These are phyloP conservation scores for Crocuta crocuta DNA, from an alignment of 2,113 vertebrate species.

Conservation along the genomic window DNA sequence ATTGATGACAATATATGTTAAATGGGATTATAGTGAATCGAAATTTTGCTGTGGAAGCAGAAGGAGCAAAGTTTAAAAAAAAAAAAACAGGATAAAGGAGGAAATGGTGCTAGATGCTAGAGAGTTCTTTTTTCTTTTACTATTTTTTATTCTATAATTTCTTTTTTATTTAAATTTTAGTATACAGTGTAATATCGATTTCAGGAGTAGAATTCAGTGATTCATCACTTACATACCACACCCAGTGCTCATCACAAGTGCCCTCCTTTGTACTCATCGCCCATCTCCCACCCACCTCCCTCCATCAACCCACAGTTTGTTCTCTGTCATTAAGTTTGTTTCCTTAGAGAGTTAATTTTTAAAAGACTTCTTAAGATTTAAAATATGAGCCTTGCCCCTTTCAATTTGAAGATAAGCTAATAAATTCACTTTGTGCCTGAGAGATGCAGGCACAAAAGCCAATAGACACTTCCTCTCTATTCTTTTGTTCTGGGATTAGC, in stretches of 20 bases:
- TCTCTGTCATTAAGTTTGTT: no score
- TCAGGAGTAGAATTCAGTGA: no score
- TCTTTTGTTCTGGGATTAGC: slow-evolving; percentile 60
- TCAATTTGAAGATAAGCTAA: slow-evolving; percentile 58
- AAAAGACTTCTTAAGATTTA: not conserved
- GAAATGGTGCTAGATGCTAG: not conserved
- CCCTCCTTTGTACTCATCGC: no score
- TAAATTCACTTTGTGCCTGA: not conserved
- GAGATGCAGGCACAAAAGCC: not conserved
- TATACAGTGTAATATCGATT: no score
- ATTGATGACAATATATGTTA: not conserved
- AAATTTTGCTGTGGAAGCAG: not conserved
- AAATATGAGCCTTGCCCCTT: slow-evolving; percentile 26
- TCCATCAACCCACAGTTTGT: no score
- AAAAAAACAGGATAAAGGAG: not conserved
- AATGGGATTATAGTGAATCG: not conserved
- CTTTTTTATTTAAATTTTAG: no score
- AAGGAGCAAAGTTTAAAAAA: not conserved
- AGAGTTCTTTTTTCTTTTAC: no score
- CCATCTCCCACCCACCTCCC: no score
- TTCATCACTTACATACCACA: no score
- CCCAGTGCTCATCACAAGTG: no score
- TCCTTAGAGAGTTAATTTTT: slow-evolving; percentile 25
- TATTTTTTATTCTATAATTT: no score
- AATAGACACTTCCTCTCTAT: not conserved